phyloP scores from a whole-genome alignment of 2,113 vertebrate species.

The Aviceda subcristata region DNA sequence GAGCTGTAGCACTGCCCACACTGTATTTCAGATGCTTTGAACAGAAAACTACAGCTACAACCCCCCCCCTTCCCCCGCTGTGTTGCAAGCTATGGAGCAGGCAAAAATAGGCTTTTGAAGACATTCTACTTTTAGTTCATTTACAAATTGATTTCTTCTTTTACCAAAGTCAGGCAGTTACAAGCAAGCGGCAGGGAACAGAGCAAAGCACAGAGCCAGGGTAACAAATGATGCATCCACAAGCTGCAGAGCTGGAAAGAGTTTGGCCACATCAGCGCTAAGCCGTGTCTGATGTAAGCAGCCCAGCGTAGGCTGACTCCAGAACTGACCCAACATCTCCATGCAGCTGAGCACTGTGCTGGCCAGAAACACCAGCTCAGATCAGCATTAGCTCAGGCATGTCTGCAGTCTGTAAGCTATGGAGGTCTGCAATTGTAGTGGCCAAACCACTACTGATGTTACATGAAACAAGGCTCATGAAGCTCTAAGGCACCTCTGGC shows the following conservation, averaged over 20 bases:
- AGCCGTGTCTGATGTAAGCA: background rate
- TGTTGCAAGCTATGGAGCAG: background rate
- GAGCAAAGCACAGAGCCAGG: background rate
- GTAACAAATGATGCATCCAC: rapidly evolving
- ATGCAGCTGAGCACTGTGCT: background rate
- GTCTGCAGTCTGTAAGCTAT: background rate
- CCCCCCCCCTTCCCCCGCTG: rapidly evolving
- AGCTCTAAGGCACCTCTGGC: background rate
- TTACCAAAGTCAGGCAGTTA: background rate
- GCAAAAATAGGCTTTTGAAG: background rate
- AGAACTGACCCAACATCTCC: background rate
- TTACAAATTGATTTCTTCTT: background rate
- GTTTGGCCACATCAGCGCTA: rapidly evolving
- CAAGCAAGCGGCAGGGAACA: background rate
- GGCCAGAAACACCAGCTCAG: background rate
- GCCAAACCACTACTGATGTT: background rate
- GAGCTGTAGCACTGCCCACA: background rate
- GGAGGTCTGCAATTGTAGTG: background rate
- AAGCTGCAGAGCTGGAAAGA: background rate
- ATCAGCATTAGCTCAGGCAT: background rate
- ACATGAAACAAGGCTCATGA: background rate
- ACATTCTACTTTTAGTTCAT: background rate
- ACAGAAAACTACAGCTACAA: background rate
- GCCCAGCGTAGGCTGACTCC: background rate
- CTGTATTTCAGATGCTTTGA: background rate